Evolutionary conservation across 2,797 vertebrate species (phyloP), one percentile per base, ranked within the genome.

Genomic region (Sebastolobus alascanus): DNA sequence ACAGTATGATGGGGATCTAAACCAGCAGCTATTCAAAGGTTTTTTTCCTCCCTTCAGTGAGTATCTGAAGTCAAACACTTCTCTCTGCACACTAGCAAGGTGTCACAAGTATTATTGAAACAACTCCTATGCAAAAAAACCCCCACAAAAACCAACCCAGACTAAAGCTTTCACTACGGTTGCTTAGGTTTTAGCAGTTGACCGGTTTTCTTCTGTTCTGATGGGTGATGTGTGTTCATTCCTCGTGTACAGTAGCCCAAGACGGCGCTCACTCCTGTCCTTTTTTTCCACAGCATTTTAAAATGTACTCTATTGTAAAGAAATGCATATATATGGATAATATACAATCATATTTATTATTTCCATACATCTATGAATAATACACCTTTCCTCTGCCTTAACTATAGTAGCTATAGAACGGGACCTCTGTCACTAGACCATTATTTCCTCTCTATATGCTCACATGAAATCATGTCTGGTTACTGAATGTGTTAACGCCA

Each of bases 331-430:
- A 92, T 92, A 94, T 90, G 75, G 84, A 92, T 90, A 87, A 77
- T 90, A 92, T 91, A 93, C 91, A 91, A 89, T 92, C 88, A 87
- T 95, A 95, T 94, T 94, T 95, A 94, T 95, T 95, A 83, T 93
- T 90, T 88, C 78, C 90, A 87, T 89, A 82, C 87, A 80, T 85
- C 80, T 88, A 91, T 87, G 79, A 89, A 87, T 75, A 87, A 79
- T 73, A 81, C 65, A 75, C 71, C 69, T 87, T 84, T 90, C 69
- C 85, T 91, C 87, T 93, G 92, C 94, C 92, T 94, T 94, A 93
- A 94, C 84, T 87, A 71, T 79, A 89, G 88, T 87, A 92, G 87
- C 87, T 87, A 58, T 87, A 89, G 83, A 91, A 87, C 69, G 70
- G 85, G 84, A 85, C 84, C 87, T 90, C 73, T 75, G 83, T 90